Percentiles rank a stretch among this genome's conserved stretches.
phyloP scores from a whole-genome alignment of 2,888 invertebrate species.

The Parthenolecanium corni region DNA sequence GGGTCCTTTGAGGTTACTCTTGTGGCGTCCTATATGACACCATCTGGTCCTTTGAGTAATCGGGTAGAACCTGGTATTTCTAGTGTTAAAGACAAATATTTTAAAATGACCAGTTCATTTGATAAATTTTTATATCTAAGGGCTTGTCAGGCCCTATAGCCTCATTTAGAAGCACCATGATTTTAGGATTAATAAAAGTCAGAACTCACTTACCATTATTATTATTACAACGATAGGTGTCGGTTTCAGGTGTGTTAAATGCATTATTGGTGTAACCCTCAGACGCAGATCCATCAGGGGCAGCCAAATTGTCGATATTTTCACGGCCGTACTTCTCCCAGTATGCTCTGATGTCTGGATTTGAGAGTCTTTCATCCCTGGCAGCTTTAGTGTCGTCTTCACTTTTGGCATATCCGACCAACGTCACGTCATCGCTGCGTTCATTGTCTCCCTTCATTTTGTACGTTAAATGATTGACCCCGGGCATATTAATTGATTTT shows the following conservation, averaged over 20 bases:
- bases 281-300: background rate
- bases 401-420: slow-evolving; percentile 30
- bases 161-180: too few species aligned
- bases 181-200: too few species aligned
- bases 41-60: too few species aligned
- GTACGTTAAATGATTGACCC: slow-evolving; percentile 28
- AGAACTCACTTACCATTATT: too few species aligned
- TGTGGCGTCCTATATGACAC: too few species aligned
- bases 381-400: slow-evolving; percentile 20
- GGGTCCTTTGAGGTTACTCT: too few species aligned
- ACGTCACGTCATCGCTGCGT: slow-evolving; percentile 30
- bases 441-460: slow-evolving; percentile 34
- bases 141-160: too few species aligned
- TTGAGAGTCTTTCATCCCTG: slow-evolving; percentile 18
- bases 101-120: too few species aligned
- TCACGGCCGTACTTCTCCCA: background rate
- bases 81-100: too few species aligned
- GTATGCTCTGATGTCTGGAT: slow-evolving; percentile 14
- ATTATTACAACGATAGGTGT: background rate
- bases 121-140: too few species aligned
- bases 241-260: background rate
- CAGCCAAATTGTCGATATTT: background rate
- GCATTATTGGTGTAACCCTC: slow-evolving; percentile 9
- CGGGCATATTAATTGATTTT: background rate
- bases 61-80: too few species aligned